phyloP scores from a whole-genome alignment of 2,888 invertebrate genomes.

The Drosophila eohydei region DNA sequence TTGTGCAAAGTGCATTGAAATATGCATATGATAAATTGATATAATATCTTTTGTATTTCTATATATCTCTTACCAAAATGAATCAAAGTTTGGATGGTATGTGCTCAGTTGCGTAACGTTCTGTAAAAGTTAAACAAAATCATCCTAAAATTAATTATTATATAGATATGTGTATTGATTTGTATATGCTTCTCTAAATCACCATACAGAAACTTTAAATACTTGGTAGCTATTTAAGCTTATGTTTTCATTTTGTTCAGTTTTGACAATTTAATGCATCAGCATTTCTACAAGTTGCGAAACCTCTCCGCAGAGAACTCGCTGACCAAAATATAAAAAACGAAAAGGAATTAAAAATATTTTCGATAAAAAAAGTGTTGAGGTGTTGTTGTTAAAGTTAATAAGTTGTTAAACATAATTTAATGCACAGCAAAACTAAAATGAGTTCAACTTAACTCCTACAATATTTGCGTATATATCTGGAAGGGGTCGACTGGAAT shows the following conservation, averaged over 20 bases:
- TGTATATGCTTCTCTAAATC: background rate
- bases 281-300: slow-evolving; percentile 69
- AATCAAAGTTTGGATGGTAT: slow-evolving; percentile 62
- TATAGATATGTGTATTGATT: background rate
- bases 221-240: slow-evolving; percentile 27
- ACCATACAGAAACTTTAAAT: slow-evolving; percentile 9
- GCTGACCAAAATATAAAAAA: slow-evolving; percentile 42
- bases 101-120: slow-evolving; percentile 21
- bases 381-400: slow-evolving; percentile 36
- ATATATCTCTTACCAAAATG: slow-evolving; percentile 36
- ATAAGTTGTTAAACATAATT: slow-evolving; percentile 54
- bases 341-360: background rate
- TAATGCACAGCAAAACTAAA: slow-evolving; percentile 39
- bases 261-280: slow-evolving; percentile 44
- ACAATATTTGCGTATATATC: slow-evolving; percentile 7
- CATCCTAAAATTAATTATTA: background rate
- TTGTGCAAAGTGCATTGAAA: slow-evolving; percentile 1
- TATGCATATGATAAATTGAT: slow-evolving; percentile 13
- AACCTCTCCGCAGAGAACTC: slow-evolving; percentile 43
- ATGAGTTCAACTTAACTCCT: slow-evolving; percentile 19
- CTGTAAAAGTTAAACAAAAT: background rate
- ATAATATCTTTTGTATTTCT: background rate
- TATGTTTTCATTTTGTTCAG: slow-evolving; percentile 23
- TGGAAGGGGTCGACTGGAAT: background rate
- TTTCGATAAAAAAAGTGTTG: slow-evolving; percentile 9